Conservation (phyloP, 2,113 vertebrate genomes). For the Boleophthalmus pectinirostris region DNA sequence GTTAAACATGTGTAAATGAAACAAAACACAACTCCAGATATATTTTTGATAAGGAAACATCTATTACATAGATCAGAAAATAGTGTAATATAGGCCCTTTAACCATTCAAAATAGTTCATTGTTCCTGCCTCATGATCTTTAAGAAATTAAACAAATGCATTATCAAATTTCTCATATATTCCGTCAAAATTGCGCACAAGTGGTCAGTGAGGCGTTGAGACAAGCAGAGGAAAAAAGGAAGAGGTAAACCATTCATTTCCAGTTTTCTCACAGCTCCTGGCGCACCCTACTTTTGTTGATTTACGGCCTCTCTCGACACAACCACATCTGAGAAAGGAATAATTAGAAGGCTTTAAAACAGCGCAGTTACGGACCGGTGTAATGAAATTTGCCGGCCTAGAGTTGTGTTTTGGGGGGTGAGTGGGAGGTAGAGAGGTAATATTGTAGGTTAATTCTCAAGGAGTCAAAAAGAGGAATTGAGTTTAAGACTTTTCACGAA, state of each 20-base stretch:
- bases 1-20: too few species aligned
- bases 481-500: background rate
- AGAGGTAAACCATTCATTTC: constrained; percentile 87
- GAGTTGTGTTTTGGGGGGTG: constrained; percentile 57
- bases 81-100: too few species aligned
- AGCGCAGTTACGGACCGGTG: constrained; percentile 81
- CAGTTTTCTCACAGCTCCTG: constrained; percentile 88
- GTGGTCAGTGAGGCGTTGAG: constrained; percentile 34
- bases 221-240: constrained; percentile 43
- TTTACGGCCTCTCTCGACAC: constrained; percentile 82
- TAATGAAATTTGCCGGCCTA: constrained; percentile 80
- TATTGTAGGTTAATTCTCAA: constrained; percentile 27
- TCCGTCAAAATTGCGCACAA: constrained; percentile 19
- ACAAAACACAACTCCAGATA: too few species aligned
- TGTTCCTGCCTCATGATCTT: too few species aligned
- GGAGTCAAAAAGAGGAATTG: background rate
- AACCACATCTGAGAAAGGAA: constrained; percentile 88
- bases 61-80: too few species aligned
- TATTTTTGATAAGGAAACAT: too few species aligned
- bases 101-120: background rate
- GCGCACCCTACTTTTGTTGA: constrained; percentile 78
- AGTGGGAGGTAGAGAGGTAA: constrained; percentile 15
- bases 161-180: background rate
- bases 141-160: too few species aligned
- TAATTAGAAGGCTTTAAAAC: constrained; percentile 89